Percentiles rank a stretch among this genome's conserved stretches.
Conservation (phyloP, 1,140 invertebrate genomes). For the Drosophila subpulchrella region DNA sequence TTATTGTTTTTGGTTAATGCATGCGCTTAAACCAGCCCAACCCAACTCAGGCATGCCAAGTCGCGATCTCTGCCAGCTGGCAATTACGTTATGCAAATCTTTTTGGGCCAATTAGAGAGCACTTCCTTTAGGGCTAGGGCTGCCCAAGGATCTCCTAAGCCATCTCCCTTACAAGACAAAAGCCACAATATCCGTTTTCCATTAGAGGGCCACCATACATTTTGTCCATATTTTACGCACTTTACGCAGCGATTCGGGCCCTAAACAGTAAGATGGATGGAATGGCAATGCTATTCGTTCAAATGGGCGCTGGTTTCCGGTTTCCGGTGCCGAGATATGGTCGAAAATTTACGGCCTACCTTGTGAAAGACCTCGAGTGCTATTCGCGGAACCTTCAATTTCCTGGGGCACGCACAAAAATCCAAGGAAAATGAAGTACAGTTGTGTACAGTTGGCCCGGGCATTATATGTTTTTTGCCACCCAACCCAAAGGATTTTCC, state of each 20-base stretch:
- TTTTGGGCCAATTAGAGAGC: constrained; percentile 65
- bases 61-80: constrained; percentile 27
- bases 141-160: background rate
- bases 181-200: constrained; percentile 79
- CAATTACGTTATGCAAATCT: constrained; percentile 73
- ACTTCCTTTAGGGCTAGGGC: constrained; percentile 33
- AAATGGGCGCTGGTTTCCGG: constrained; percentile 79
- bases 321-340: constrained; percentile 61
- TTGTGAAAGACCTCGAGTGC: constrained; percentile 2
- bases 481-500: constrained; percentile 22
- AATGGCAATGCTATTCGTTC: constrained; percentile 46
- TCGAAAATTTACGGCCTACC: constrained; percentile 66
- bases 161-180: constrained; percentile 41
- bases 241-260: constrained; percentile 61
- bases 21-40: constrained; percentile 11
- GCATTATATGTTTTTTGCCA: constrained; percentile 22
- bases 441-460: constrained; percentile 39
- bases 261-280: constrained; percentile 51
- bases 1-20: constrained; percentile 81
- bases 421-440: constrained; percentile 48
- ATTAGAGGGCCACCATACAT: constrained; percentile 55
- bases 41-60: constrained; percentile 50
- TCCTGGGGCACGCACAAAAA: constrained; percentile 60
- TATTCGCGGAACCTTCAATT: constrained; percentile 55
- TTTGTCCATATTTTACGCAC: constrained; percentile 69